phyloP scores from a whole-genome alignment of 2,888 invertebrate genomes.

The Isoperla grammatica region DNA sequence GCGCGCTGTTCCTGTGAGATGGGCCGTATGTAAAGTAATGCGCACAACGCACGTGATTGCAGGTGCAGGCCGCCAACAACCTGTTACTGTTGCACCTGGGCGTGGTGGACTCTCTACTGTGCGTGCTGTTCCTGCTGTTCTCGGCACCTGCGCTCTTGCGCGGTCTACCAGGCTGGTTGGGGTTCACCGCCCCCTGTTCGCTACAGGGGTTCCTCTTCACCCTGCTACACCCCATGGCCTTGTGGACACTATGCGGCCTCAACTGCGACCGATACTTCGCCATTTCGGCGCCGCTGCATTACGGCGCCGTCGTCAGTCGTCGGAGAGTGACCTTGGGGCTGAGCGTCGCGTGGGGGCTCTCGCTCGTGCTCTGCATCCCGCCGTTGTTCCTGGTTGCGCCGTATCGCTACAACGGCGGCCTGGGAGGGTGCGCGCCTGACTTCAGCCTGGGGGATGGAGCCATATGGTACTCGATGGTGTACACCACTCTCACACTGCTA shows the following conservation, averaged over 20 bases:
- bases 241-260: conserved; percentile 76
- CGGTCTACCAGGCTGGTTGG: conserved; percentile 27
- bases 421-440: conserved; percentile 62
- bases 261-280: conserved; percentile 76
- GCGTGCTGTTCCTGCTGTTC: conserved; percentile 54
- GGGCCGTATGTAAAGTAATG: too few species aligned
- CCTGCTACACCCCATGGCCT: conserved; percentile 64
- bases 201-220: conserved; percentile 63
- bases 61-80: conserved; percentile 63
- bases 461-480: conserved; percentile 59
- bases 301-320: conserved; percentile 68
- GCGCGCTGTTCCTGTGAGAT: too few species aligned
- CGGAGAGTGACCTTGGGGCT: conserved; percentile 63
- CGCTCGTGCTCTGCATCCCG: conserved; percentile 57
- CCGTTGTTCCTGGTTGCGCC: conserved; percentile 57
- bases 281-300: conserved; percentile 73
- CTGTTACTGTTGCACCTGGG: conserved; percentile 68
- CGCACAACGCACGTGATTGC: too few species aligned
- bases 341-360: conserved; percentile 60
- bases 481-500: conserved; percentile 58
- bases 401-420: conserved; percentile 49
- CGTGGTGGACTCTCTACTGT: conserved; percentile 61
- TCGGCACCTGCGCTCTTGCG: conserved; percentile 46
- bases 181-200: conserved; percentile 48
- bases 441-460: conserved; percentile 57